A percentile compares a stretch with the other conserved stretches of the same genome.
phyloP scores from a whole-genome alignment of 1,140 invertebrate genomes.

The Drosophila simulans region DNA sequence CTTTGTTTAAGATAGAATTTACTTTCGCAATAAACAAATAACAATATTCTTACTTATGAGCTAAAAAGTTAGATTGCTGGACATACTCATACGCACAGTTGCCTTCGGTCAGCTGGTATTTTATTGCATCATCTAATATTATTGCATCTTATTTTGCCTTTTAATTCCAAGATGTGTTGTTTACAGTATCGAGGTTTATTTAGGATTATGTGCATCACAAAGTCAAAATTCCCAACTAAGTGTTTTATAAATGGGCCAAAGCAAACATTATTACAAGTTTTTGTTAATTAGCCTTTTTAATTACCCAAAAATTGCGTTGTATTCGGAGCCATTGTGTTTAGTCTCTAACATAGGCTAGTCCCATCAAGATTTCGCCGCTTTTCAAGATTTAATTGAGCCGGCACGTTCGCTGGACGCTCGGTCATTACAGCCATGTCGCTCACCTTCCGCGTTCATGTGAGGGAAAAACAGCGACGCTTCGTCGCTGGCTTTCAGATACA shows the following conservation, averaged over 20 bases:
- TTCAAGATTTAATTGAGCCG: slow-evolving; percentile 30
- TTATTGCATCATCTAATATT: not conserved
- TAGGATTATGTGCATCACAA: not conserved
- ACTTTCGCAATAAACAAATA: not conserved
- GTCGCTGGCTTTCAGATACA: slow-evolving; percentile 48
- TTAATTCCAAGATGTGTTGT: not conserved
- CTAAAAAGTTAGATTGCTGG: not conserved
- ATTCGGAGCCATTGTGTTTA: not conserved
- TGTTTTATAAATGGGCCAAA: slow-evolving; percentile 8
- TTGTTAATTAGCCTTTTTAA: slow-evolving; percentile 2
- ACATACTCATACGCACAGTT: not conserved
- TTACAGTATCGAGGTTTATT: not conserved
- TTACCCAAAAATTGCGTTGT: slow-evolving; percentile 4
- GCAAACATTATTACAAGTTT: slow-evolving; percentile 2
- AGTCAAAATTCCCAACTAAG: not conserved
- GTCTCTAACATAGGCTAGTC: not conserved
- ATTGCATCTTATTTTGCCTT: not conserved
- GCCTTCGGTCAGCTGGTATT: not conserved
- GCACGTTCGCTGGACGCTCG: slow-evolving; percentile 27
- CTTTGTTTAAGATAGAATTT: not conserved
- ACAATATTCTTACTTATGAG: not conserved
- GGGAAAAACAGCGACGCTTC: slow-evolving; percentile 49
- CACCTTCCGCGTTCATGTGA: slow-evolving; percentile 37
- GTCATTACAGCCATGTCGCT: slow-evolving; percentile 33
- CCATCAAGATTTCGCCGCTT: slow-evolving; percentile 2